Conservation (phyloP, 2,888 invertebrate species). For the Tipula unca region DNA sequence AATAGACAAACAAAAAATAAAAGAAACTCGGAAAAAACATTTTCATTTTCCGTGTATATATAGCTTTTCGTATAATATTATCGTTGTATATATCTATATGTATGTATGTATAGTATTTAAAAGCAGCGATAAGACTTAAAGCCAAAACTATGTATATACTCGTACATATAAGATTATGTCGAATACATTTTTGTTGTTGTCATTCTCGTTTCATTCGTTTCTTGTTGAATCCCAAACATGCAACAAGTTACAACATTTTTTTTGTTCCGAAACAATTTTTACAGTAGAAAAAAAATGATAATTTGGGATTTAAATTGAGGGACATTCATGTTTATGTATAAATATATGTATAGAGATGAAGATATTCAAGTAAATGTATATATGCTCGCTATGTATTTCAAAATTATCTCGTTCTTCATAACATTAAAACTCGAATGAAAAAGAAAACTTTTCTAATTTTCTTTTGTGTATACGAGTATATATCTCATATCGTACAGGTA, state of each 20-base stretch:
- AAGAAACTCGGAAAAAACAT: background rate
- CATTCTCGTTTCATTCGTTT: background rate
- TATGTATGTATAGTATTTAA: background rate
- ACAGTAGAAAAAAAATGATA: background rate
- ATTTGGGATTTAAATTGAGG: background rate
- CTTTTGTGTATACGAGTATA: too few relatives aligned
- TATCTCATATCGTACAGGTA: too few relatives aligned
- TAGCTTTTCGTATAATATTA: too few relatives aligned
- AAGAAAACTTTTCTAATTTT: background rate
- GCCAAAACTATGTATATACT: background rate
- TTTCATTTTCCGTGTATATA: too few relatives aligned
- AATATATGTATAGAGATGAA: too few relatives aligned
- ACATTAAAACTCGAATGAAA: background rate
- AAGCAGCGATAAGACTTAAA: background rate
- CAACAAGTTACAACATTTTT: background rate
- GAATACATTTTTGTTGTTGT: background rate
- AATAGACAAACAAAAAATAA: background rate
- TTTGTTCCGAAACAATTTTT: background rate
- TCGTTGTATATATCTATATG: too few relatives aligned
- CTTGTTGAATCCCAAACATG: background rate
- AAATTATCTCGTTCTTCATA: background rate
- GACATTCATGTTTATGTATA: background rate
- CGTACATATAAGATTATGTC: too few relatives aligned
- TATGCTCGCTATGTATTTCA: too few relatives aligned
- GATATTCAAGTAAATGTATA: background rate